These are phyloP conservation scores for Andinoacara biseriatus DNA, from an alignment of 2,113 vertebrate genomes.

Conservation along the genomic window DNA sequence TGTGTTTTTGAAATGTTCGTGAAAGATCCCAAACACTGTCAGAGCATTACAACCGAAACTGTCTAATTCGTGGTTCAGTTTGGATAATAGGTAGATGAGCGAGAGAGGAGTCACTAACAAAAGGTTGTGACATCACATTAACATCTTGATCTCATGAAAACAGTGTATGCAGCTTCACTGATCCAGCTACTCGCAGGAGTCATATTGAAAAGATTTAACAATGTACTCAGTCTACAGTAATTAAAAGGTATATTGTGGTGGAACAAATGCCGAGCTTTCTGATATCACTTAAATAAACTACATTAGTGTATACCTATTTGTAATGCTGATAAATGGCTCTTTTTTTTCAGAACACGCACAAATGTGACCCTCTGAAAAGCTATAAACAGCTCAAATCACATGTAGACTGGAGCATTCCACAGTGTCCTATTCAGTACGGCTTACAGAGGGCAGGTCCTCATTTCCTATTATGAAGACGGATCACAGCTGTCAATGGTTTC, in stretches of 20 bases:
- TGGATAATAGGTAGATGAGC: neutral
- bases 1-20: neutral
- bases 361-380: neutral
- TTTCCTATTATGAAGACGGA: neutral
- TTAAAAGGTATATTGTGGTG: neutral
- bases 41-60: neutral
- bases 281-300: neutral
- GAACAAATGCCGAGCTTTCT: neutral
- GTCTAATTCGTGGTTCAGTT: neutral
- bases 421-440: conserved; percentile 15
- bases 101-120: neutral
- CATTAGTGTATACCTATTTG: neutral
- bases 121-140: neutral
- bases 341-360: neutral
- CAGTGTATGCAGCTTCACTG: neutral
- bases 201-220: neutral
- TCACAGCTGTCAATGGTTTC: neutral
- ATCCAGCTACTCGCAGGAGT: neutral
- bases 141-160: neutral
- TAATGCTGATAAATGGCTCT: neutral
- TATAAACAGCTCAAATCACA: conserved; percentile 22
- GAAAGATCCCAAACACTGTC: neutral
- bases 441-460: neutral
- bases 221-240: too few relatives aligned
- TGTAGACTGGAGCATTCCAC: conserved; percentile 5